These are phyloP conservation scores for Xiphorhynchus erythropygius DNA, from an alignment of 2,797 vertebrate species.

Conservation along the genomic window DNA sequence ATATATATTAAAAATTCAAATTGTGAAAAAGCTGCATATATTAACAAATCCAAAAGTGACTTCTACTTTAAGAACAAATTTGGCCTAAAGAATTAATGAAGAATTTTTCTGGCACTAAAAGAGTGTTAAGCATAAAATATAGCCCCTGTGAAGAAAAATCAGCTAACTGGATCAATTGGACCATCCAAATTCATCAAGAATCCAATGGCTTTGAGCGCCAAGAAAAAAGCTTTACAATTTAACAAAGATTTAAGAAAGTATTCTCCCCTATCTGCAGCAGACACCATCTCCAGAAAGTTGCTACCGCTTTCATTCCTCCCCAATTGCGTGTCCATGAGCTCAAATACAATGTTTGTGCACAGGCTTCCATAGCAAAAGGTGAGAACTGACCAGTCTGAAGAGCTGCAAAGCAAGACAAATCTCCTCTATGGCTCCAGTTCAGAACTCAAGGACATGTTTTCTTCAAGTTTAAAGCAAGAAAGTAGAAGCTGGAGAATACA, in stretches of 20 bases:
- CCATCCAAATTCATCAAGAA: not conserved
- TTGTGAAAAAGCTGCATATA: not conserved
- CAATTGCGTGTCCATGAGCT: not conserved
- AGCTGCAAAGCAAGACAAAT: not conserved
- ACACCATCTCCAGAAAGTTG: not conserved
- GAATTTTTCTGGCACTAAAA: not conserved
- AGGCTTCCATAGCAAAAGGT: not conserved
- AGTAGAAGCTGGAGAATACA: not conserved
- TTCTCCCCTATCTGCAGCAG: not conserved
- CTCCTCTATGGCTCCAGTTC: not conserved
- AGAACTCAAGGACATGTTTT: not conserved
- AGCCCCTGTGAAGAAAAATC: not conserved
- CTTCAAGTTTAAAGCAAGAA: not conserved
- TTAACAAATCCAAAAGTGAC: constrained; percentile 21
- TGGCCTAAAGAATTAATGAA: not conserved
- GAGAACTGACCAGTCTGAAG: not conserved
- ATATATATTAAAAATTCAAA: constrained; percentile 53
- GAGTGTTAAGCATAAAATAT: not conserved
- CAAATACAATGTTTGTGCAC: not conserved
- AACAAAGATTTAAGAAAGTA: not conserved
- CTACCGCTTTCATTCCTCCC: not conserved
- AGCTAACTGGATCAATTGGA: not conserved
- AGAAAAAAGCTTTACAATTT: not conserved
- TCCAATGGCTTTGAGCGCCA: not conserved
- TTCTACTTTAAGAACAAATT: constrained; percentile 20